Base-by-base conservation (phyloP, 1,140 invertebrate genomes). In the Hypsibius dujardini region DNA sequence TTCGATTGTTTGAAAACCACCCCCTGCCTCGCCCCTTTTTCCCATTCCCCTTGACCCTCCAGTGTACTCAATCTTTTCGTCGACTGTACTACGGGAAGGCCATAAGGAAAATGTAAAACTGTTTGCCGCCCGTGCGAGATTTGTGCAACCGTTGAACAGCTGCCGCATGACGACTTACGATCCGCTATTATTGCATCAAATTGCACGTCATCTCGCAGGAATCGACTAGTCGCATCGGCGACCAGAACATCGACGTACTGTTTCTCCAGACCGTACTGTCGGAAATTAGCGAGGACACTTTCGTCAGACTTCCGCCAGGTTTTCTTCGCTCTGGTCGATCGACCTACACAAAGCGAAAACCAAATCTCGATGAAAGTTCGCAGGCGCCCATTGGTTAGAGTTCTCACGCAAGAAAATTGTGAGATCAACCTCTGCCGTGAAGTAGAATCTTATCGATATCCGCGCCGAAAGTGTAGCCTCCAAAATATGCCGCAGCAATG, bases 401-500 rank as follows among this genome's bases (percentile, higher is more conserved):
- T 15, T 72, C 74, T 75, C 89, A 83, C 1, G 85, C 86, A 2
- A 28, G 28, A 28, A 28, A 28, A 28, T 28, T 28, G 28, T 28
- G 28, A 28, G 89, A 88, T 75, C 87, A 84, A 73, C 88, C 90
- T 79, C 86, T 85, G 0, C 86, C 92, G 81, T 95, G 92, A 1
- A 97, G 76, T 85, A 94, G 90, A 77, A 92, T 82, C 79, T 85
- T 95, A 81, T 98, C 92, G 72, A 97, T 94, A 78, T 97, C 93
- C 1, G 88, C 87, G 1, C 93, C 93, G 76, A 90, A 81, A 2
- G 94, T 90, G 79, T 90, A 90, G 2, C 77, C 92, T 70, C 92
- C 92, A 84, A 90, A 93, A 77, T 91, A 85, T 46, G 92, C 91
- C 70, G 90, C 89, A 56, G 92, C 86, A 2, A 96, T 87, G 45